These are phyloP conservation scores for Holothuria leucospilota DNA, from an alignment of 53 echinoderm and acorn worm species.

Conservation along the genomic window DNA sequence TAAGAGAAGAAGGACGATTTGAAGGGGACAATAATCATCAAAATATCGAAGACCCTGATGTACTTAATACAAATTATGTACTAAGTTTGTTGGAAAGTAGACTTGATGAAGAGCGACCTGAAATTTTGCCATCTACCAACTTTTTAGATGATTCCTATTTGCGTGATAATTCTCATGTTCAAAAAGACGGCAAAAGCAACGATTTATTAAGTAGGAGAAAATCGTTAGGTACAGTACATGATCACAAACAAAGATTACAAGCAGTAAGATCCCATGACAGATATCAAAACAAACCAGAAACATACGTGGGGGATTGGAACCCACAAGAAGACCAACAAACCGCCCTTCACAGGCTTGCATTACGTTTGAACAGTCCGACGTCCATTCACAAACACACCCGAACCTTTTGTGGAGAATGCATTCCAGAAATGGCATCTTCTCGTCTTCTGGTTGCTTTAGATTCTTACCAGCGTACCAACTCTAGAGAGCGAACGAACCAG, in stretches of 20 bases:
- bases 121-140: not conserved
- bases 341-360: not conserved
- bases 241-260: conserved; percentile 10
- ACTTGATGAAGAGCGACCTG: too few relatives aligned
- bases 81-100: not conserved
- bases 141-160: not conserved
- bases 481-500: not conserved
- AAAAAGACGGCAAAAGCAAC: not conserved
- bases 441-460: not conserved
- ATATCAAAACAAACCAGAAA: too few relatives aligned
- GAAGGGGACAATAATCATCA: not conserved
- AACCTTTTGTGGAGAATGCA: conserved; percentile 1
- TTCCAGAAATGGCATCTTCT: conserved; percentile 4
- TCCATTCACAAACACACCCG: not conserved
- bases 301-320: too few relatives aligned
- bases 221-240: not conserved
- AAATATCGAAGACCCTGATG: conserved; percentile 18
- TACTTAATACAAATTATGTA: not conserved
- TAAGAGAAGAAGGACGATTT: not conserved
- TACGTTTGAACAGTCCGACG: not conserved
- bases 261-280: not conserved
- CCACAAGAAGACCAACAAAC: not conserved
- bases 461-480: not conserved
- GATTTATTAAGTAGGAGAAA: not conserved
- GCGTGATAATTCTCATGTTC: not conserved